A percentile compares a stretch with the other conserved stretches of the same genome.
These are phyloP conservation scores for Festucalex cinctus DNA, from an alignment of 2,113 vertebrate species.

Conservation along the genomic window DNA sequence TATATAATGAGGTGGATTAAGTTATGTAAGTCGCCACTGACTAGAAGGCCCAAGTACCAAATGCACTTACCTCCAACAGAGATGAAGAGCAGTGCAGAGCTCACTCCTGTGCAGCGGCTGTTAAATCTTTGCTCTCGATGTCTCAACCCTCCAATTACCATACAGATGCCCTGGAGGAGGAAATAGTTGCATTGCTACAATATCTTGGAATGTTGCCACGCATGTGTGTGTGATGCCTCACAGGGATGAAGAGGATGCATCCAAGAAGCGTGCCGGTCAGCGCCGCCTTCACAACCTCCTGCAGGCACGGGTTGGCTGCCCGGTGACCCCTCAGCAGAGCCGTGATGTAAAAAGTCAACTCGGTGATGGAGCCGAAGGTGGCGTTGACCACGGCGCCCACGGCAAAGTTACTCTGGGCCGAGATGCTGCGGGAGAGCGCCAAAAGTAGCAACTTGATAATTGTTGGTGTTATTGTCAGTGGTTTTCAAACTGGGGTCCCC, in stretches of 20 bases:
- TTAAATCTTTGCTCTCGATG: slow-evolving; percentile 87
- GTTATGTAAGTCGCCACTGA: background rate
- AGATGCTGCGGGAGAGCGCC: slow-evolving; percentile 71
- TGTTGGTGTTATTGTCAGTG: background rate
- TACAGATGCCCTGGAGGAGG: slow-evolving; percentile 79
- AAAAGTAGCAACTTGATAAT: background rate
- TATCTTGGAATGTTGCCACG: background rate
- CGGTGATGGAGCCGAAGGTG: slow-evolving; percentile 84
- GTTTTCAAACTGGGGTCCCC: background rate
- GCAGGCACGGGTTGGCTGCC: slow-evolving; percentile 75
- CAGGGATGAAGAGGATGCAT: slow-evolving; percentile 83
- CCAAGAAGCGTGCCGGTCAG: slow-evolving; percentile 83
- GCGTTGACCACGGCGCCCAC: slow-evolving; percentile 87
- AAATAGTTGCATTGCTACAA: background rate
- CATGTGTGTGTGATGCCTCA: slow-evolving; percentile 58
- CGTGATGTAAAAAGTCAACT: slow-evolving; percentile 88
- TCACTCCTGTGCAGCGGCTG: slow-evolving; percentile 81
- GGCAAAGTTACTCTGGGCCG: slow-evolving; percentile 85
- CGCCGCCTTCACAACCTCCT: slow-evolving; percentile 82
- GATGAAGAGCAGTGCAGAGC: slow-evolving; percentile 82
- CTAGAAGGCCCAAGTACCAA: background rate
- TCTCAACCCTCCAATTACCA: slow-evolving; percentile 84
- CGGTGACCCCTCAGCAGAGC: slow-evolving; percentile 79
- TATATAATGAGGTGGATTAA: no score
- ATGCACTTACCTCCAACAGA: slow-evolving; percentile 77